phyloP scores from a whole-genome alignment of 2,888 invertebrate genomes.

The Ctena decussata region DNA sequence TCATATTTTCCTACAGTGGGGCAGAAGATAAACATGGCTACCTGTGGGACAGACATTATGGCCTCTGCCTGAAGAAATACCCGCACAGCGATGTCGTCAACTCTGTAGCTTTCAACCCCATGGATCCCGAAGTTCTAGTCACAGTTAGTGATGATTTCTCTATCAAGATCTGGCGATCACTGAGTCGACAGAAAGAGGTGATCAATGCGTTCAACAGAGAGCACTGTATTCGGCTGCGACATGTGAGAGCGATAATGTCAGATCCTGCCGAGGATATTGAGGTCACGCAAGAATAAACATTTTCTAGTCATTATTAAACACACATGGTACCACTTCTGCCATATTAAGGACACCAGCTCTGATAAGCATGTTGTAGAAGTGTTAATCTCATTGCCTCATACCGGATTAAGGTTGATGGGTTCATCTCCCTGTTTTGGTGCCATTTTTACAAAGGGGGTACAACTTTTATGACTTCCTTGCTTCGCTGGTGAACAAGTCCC shows the following conservation, averaged over 20 bases:
- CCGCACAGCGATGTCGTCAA: slow-evolving; percentile 94
- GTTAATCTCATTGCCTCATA: too few species aligned
- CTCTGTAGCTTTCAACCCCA: slow-evolving; percentile 94
- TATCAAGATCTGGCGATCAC: slow-evolving; percentile 90
- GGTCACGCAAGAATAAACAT: not conserved
- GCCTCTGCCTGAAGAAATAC: slow-evolving; percentile 92
- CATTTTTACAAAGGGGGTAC: too few species aligned
- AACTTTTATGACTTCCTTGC: too few species aligned
- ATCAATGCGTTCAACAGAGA: slow-evolving; percentile 52
- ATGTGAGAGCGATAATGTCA: slow-evolving; percentile 58
- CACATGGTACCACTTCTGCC: too few species aligned
- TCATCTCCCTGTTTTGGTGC: too few species aligned
- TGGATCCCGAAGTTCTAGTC: slow-evolving; percentile 93
- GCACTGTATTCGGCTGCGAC: slow-evolving; percentile 54
- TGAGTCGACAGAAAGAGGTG: slow-evolving; percentile 71
- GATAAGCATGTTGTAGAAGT: too few species aligned
- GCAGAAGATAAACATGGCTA: slow-evolving; percentile 95
- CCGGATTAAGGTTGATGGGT: too few species aligned
- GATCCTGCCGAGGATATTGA: slow-evolving; percentile 10
- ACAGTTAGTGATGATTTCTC: slow-evolving; percentile 94
- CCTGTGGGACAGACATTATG: slow-evolving; percentile 95
- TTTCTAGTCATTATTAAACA: too few species aligned
- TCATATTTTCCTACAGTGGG: slow-evolving; percentile 89
- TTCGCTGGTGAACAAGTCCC: too few species aligned
- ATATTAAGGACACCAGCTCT: too few species aligned